Percentiles rank a stretch among this genome's conserved stretches.
These are phyloP conservation scores for Siniperca undulata DNA, from an alignment of 2,797 vertebrate species.

Conservation along the genomic window DNA sequence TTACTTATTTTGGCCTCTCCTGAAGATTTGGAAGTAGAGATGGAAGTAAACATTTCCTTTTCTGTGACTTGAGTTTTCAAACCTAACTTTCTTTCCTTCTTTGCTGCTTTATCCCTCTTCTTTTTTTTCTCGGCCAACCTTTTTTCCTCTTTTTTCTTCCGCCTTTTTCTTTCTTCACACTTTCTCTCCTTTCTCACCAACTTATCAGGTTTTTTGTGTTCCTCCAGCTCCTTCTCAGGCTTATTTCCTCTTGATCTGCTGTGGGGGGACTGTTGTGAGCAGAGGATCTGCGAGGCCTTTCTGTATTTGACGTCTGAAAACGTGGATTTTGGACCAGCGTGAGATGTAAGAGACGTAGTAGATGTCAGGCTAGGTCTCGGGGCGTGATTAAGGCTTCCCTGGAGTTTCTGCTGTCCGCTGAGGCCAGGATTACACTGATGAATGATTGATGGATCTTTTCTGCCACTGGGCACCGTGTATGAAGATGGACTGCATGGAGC, in stretches of 20 bases:
- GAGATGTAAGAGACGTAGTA: conserved; percentile 46
- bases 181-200: conserved; percentile 71
- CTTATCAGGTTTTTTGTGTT: conserved; percentile 73
- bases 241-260: conserved; percentile 63
- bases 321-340: conserved; percentile 51
- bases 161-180: conserved; percentile 73
- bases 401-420: conserved; percentile 66
- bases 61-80: conserved; percentile 48
- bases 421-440: conserved; percentile 59
- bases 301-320: conserved; percentile 73
- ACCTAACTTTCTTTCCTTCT: conserved; percentile 59
- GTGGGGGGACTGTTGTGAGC: conserved; percentile 56
- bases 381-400: conserved; percentile 56
- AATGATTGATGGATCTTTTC: conserved; percentile 56
- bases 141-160: conserved; percentile 77
- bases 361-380: conserved; percentile 34
- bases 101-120: conserved; percentile 70
- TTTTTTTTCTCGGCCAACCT: conserved; percentile 66
- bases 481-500: conserved; percentile 59
- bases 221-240: conserved; percentile 67
- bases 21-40: conserved; percentile 21
- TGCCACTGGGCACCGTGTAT: conserved; percentile 39
- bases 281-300: conserved; percentile 68
- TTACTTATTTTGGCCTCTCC: conserved; percentile 46
- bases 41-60: conserved; percentile 35